Evolutionary conservation across 2,113 vertebrate genomes (phyloP), one percentile per base, ranked within the genome.

Genomic region (Ardeotis arabs): DNA sequence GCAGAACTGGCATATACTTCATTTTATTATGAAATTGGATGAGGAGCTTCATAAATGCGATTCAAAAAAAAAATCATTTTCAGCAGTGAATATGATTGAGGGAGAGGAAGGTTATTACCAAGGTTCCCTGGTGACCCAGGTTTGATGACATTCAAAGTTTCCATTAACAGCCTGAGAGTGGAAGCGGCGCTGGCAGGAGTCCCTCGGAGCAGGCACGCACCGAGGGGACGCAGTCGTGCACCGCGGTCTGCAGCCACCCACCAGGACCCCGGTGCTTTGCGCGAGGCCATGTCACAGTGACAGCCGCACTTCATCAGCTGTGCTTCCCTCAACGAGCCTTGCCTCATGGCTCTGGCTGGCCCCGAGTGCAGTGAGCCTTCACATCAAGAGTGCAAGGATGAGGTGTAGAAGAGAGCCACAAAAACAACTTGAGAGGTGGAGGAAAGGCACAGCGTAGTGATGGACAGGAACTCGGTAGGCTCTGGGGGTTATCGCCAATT

Each of bases 191-290:
- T 19, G 72, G 12, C 18, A 63, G 52, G 60, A 28, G 10, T 19
- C 27, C 25, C 21, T 11, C 0, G 4, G 64, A 44, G 2, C 24
- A 41, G 64, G 14, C 8, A 9, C 0, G 0, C 41, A 4, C 9
- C 0, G 0, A 5, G 27, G 59, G 49, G 37, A 20, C 4, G 1
- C 28, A 2, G 23, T 24, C 10, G 0, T 5, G 27, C 18, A 2
- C 27, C 3, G 33, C 9, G 1, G 5, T 12, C 53, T 33, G 41
- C 35, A 28, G 73, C 10, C 33, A 24, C 24, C 29, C 13, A 10
- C 8, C 28, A 4, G n/a, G 17, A 49, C 35, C 9, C 2, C 3
- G 1, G 15, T 10, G 21, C 39, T n/a, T 33, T 23, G 47, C 4
- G 0, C 35, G 23, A 12, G n/a, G 52, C 52, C 72, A 1, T 4